These are phyloP conservation scores for Magallana ariakensis DNA, from an alignment of 1,140 invertebrate genomes.

Conservation along the genomic window DNA sequence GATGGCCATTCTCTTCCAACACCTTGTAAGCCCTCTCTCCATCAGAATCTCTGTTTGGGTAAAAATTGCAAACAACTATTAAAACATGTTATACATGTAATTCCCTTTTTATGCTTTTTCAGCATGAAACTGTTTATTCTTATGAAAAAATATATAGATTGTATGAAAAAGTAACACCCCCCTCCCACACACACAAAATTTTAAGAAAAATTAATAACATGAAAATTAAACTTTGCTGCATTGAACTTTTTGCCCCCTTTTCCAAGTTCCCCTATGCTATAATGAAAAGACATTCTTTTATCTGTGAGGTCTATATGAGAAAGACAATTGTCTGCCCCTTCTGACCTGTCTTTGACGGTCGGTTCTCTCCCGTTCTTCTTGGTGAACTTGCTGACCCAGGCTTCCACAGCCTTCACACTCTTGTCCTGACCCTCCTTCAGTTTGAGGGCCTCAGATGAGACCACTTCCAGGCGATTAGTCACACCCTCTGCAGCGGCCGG, in stretches of 20 bases:
- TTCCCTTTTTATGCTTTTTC: not conserved
- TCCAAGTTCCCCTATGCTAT: no score
- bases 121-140: not conserved
- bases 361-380: constrained; percentile 65
- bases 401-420: constrained; percentile 76
- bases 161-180: no score
- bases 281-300: no score
- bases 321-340: not conserved
- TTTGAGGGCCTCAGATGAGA: constrained; percentile 71
- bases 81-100: not conserved
- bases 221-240: no score
- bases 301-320: no score
- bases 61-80: not conserved
- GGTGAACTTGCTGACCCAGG: constrained; percentile 70
- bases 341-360: constrained; percentile 62
- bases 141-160: no score
- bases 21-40: constrained; percentile 74
- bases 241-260: no score
- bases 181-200: no score
- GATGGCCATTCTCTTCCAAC: constrained; percentile 73
- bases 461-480: constrained; percentile 55
- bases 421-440: constrained; percentile 75
- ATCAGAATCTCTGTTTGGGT: constrained; percentile 68
- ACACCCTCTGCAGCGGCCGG: constrained; percentile 65
- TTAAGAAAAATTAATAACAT: no score